phyloP scores from a whole-genome alignment of 1,140 invertebrate genomes.

The Plodia interpunctella region DNA sequence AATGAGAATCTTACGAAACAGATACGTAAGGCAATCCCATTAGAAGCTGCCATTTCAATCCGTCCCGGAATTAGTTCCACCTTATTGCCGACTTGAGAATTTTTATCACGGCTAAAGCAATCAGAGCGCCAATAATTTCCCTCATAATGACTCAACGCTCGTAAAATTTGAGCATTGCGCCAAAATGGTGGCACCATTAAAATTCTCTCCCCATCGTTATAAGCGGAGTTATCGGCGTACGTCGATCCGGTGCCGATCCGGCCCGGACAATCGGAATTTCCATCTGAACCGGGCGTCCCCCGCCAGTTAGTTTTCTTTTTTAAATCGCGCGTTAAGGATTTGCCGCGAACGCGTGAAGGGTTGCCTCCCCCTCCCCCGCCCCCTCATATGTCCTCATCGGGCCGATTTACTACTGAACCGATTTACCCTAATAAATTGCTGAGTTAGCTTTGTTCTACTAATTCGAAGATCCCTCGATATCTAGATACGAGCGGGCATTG shows the following conservation, averaged over 20 bases:
- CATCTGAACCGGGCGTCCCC: conserved; percentile 26
- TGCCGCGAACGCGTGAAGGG: conserved; percentile 69
- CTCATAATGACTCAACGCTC: conserved; percentile 73
- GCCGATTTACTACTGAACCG: conserved; percentile 31
- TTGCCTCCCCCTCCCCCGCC: conserved; percentile 41
- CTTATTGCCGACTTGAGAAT: conserved; percentile 75
- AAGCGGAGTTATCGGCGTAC: conserved; percentile 63
- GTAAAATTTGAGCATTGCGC: conserved; percentile 76
- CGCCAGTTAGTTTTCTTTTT: conserved; percentile 69
- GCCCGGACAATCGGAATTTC: conserved; percentile 69
- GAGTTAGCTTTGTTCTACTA: conserved; percentile 31
- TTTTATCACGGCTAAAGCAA: conserved; percentile 76
- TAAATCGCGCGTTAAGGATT: conserved; percentile 73
- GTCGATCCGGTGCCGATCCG: conserved; percentile 50
- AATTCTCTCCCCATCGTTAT: conserved; percentile 75
- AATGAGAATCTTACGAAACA: conserved; percentile 7
- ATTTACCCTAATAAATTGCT: conserved; percentile 35
- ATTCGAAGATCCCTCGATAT: conserved; percentile 21
- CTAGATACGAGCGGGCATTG: background rate
- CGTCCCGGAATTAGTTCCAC: conserved; percentile 70
- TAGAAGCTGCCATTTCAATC: conserved; percentile 56
- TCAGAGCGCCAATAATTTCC: conserved; percentile 76
- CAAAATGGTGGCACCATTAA: conserved; percentile 75
- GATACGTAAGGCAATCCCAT: conserved; percentile 32
- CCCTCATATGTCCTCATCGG: conserved; percentile 51